Base-by-base conservation (phyloP, 2,888 invertebrate species). In the Pandemis corylana region DNA sequence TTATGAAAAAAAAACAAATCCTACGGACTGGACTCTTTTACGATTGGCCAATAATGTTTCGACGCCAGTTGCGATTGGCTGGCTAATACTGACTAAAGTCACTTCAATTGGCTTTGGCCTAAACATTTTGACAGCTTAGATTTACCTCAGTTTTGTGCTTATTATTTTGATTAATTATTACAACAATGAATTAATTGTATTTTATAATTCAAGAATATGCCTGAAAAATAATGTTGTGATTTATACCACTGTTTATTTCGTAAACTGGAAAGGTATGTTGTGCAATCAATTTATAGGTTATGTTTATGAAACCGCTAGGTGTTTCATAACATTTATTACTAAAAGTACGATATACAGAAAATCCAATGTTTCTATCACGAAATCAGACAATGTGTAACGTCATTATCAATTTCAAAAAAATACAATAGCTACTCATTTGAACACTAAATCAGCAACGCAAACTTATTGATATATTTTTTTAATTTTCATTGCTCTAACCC, bases 311-410 rank as follows among this genome's bases (percentile, higher is more conserved):
- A 62, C 51, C 12, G 9, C 56, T 49, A 7, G n/a, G 63, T 73
- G 73, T 74, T 74, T 74, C 74, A 74, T 74, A 74, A 74, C 73
- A 73, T 42, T 68, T 56, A 10, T 28, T 7, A n/a, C 15, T 36
- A 20, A 46, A 64, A 64, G 28, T 46, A 44, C 10, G 5, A 28
- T 20, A 12, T 46, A 20, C 20, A 46, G 56, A 56, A 56, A 3
- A 56, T 12, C 12, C 15, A 9, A 7, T 15, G 3, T 56, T 56
- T 56, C 7, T 20, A 7, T 9, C 20, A 9, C 4, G 20, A n/a
- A 20, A 56, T 20, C 20, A 20, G 15, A 56, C 20, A 15, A 7
- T 20, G 9, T 2, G 5, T 56, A 9, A 9, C 9, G 13, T 20
- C 7, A 15, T 3, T 20, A 56, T 20, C 20, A 49, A 9, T 5